A percentile compares a stretch with the other conserved stretches of the same genome.
These are phyloP conservation scores for Piezodorus guildinii DNA, from an alignment of 1,140 invertebrate species.

Conservation along the genomic window DNA sequence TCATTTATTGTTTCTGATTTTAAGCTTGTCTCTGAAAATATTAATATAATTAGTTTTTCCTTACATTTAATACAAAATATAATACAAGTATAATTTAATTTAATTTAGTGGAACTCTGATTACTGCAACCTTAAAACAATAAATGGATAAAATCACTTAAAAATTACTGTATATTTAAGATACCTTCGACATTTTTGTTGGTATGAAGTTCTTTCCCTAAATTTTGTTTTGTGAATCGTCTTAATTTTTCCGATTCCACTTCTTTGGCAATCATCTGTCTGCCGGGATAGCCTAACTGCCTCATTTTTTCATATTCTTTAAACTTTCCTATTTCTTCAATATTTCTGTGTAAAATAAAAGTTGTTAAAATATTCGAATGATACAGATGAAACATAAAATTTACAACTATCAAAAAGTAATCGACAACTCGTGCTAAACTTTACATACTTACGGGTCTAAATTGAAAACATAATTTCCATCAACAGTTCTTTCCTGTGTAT, in stretches of 20 bases:
- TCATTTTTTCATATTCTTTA: slow-evolving; percentile 31
- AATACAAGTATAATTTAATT: no score
- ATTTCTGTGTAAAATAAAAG: slow-evolving; percentile 31
- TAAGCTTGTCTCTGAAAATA: no score
- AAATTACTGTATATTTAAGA: no score
- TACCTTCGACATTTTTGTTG: no score
- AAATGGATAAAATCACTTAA: no score
- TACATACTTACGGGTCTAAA: slow-evolving; percentile 62
- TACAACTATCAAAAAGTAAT: not conserved
- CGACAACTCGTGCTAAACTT: no score
- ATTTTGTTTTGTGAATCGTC: slow-evolving; percentile 31
- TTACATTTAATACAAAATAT: no score
- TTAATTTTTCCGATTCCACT: slow-evolving; percentile 59
- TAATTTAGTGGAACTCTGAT: no score
- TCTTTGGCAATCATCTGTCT: slow-evolving; percentile 69
- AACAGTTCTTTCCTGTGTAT: slow-evolving; percentile 60
- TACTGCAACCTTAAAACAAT: no score
- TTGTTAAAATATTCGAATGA: no score
- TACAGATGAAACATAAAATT: not conserved
- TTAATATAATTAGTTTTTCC: no score
- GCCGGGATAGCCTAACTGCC: slow-evolving; percentile 26
- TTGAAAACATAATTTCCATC: slow-evolving; percentile 72
- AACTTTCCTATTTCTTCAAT: slow-evolving; percentile 36
- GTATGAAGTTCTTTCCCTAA: not conserved
- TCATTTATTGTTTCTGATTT: no score